Evolutionary conservation across 2,888 invertebrate species (phyloP).

Genomic region (Ditylenchus weischeri): DNA sequence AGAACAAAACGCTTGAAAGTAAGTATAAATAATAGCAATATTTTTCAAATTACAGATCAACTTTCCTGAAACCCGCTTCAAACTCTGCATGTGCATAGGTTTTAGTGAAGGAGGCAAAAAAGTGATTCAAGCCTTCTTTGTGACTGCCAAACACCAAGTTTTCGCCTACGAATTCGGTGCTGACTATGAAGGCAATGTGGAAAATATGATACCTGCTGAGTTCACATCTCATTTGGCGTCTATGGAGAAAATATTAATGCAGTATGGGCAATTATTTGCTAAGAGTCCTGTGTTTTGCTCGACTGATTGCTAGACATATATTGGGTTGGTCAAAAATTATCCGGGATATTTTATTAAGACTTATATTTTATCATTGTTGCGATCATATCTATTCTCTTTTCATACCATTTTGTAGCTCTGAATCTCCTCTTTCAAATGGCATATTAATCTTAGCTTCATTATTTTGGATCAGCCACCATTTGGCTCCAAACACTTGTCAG

Average conservation of each 20-base stretch:
- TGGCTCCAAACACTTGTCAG: no score
- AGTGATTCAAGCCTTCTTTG: background rate
- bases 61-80: constrained; percentile 20
- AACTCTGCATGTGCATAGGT: constrained; percentile 10
- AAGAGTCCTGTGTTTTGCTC: background rate
- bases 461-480: no score
- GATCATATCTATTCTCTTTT: no score
- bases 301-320: background rate
- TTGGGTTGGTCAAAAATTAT: no score
- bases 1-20: no score
- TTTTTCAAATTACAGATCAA: constrained; percentile 16
- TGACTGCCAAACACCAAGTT: constrained; percentile 6
- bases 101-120: background rate
- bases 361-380: no score
- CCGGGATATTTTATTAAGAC: no score
- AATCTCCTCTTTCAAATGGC: no score
- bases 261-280: background rate
- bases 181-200: background rate
- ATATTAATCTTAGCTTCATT: no score
- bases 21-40: no score
- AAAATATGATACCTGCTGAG: background rate
- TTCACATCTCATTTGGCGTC: background rate
- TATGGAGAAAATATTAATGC: background rate
- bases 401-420: no score
- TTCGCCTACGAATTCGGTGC: background rate